These are phyloP conservation scores for Cyclina sinensis DNA, from an alignment of 1,140 invertebrate genomes.

Conservation along the genomic window DNA sequence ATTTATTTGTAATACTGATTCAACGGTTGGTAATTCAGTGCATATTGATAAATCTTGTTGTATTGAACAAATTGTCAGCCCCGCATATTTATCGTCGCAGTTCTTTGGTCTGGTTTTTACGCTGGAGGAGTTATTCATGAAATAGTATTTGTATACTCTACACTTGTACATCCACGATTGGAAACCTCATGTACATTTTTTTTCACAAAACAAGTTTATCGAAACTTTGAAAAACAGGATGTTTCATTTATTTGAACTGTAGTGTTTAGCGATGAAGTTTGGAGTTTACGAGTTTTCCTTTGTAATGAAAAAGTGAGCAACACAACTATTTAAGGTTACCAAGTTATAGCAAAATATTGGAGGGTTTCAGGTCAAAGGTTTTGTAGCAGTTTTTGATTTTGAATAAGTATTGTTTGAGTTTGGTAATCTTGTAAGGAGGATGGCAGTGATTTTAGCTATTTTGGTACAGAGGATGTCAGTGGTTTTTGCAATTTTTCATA, in stretches of 20 bases:
- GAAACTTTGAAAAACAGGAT: slow-evolving; percentile 13
- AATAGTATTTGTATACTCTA: slow-evolving; percentile 43
- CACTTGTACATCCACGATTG: background rate
- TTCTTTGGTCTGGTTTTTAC: slow-evolving; percentile 35
- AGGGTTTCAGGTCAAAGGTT: background rate
- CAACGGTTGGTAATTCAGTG: slow-evolving; percentile 19
- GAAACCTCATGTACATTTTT: background rate
- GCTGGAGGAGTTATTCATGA: slow-evolving; percentile 41
- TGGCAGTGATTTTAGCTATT: no score
- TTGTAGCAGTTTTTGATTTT: no score
- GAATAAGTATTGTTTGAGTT: no score
- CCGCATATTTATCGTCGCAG: background rate
- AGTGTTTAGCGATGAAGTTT: background rate
- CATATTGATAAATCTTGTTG: slow-evolving; percentile 24
- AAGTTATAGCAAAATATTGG: background rate
- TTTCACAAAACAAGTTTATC: background rate
- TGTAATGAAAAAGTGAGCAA: background rate
- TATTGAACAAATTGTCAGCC: slow-evolving; percentile 26
- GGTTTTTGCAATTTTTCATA: no score
- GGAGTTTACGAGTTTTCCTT: background rate
- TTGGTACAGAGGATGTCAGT: no score
- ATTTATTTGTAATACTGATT: slow-evolving; percentile 38
- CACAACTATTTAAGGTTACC: slow-evolving; percentile 16
- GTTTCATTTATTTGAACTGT: background rate
- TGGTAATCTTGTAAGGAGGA: no score